phyloP scores from a whole-genome alignment of 2,113 vertebrate genomes.

The Xenopus laevis region DNA sequence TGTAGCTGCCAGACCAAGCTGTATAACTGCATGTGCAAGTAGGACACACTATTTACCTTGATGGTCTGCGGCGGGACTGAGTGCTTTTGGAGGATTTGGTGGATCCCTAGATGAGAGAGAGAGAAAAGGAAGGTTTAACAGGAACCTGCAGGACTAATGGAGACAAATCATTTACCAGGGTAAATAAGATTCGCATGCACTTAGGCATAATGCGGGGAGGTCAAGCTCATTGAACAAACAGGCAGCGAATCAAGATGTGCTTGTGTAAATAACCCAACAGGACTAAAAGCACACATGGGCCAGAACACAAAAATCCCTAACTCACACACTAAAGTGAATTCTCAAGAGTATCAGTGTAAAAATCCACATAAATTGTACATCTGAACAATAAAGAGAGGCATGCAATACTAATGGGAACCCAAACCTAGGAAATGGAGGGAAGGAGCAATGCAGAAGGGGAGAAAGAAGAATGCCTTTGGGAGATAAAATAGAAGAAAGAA shows the following conservation, averaged over 20 bases:
- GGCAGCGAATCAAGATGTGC: background rate
- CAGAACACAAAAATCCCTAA: too few relatives aligned
- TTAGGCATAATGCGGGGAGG: too few relatives aligned
- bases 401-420: background rate
- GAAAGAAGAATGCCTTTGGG: too few relatives aligned
- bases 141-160: constrained; percentile 11
- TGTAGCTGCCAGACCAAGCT: too few relatives aligned
- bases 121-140: background rate
- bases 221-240: background rate
- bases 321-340: background rate
- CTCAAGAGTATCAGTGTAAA: background rate
- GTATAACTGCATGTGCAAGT: too few relatives aligned
- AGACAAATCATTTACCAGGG: background rate
- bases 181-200: too few relatives aligned
- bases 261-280: background rate
- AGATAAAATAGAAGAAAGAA: too few relatives aligned
- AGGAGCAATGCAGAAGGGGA: too few relatives aligned
- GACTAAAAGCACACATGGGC: background rate
- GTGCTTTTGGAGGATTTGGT: constrained; percentile 80
- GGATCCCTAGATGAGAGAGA: constrained; percentile 69
- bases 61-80: constrained; percentile 77
- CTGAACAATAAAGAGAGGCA: background rate
- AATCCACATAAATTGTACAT: background rate
- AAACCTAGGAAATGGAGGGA: too few relatives aligned
- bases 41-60: constrained; percentile 70